A percentile compares a stretch with the other conserved stretches of the same genome.
Evolutionary conservation across 2,113 vertebrate genomes (phyloP).

Genomic region (Ochotona curzoniae): DNA sequence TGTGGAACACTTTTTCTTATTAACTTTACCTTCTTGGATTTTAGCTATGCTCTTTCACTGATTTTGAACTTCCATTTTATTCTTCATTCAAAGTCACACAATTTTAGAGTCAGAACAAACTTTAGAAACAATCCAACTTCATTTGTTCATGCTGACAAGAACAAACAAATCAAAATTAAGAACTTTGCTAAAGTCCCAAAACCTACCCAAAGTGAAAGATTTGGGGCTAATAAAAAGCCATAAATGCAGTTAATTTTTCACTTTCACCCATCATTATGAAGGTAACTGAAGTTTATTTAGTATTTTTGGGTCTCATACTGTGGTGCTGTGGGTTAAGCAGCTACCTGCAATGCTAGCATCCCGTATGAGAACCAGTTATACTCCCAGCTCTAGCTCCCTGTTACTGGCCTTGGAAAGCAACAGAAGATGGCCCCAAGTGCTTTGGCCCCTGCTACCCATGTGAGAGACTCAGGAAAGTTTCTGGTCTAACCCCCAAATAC

Average conservation of each 20-base stretch:
- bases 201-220: background rate
- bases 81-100: conserved; percentile 32
- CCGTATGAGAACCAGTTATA: no score
- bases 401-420: no score
- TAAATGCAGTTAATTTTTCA: background rate
- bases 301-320: background rate
- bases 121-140: conserved; percentile 18
- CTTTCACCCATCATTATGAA: conserved; percentile 39
- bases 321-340: no score
- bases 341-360: no score
- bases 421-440: no score
- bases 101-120: conserved; percentile 29
- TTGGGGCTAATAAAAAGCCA: background rate
- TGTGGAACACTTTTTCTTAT: background rate
- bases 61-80: conserved; percentile 32
- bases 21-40: background rate
- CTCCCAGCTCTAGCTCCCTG: no score
- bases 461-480: no score
- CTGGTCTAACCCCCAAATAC: no score
- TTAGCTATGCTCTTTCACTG: background rate
- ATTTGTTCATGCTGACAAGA: background rate
- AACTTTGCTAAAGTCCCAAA: background rate
- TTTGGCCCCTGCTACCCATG: no score
- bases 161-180: conserved; percentile 15
- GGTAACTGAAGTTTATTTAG: background rate